phyloP scores from a whole-genome alignment of 2,113 vertebrate genomes.

The Harpagus bidentatus region DNA sequence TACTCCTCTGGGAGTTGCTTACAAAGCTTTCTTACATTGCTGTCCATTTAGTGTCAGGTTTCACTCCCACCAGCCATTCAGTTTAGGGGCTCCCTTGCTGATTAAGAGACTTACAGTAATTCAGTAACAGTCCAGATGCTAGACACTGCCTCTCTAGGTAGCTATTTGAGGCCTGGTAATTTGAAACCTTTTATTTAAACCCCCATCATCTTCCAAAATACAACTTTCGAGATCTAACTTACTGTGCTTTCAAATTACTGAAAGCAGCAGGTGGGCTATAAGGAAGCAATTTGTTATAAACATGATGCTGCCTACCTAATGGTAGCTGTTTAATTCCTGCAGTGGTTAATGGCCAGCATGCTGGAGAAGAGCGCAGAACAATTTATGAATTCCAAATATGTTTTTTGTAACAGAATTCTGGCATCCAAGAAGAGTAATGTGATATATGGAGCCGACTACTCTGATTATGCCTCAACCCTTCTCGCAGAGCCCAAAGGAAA shows the following conservation, averaged over 20 bases:
- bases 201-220: constrained; percentile 32
- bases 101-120: background rate
- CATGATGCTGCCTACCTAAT: constrained; percentile 10
- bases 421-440: background rate
- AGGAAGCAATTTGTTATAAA: constrained; percentile 40
- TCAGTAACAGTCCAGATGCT: constrained; percentile 7
- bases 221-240: background rate
- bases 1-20: background rate
- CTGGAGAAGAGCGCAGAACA: background rate
- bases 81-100: constrained; percentile 21
- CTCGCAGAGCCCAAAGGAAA: background rate
- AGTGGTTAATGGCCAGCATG: background rate
- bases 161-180: constrained; percentile 36
- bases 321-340: background rate
- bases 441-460: background rate
- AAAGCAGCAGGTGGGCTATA: constrained; percentile 51
- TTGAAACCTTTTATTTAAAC: constrained; percentile 55
- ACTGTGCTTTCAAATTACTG: background rate
- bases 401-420: background rate
- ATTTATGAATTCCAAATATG: constrained; percentile 3
- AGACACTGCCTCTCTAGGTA: constrained; percentile 30
- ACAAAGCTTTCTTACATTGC: background rate
- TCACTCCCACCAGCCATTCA: constrained; percentile 1
- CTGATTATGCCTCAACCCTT: background rate
- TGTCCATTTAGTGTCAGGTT: constrained; percentile 8